Base-by-base conservation (phyloP, 2,797 vertebrate genomes). In the Aplochiton taeniatus region DNA sequence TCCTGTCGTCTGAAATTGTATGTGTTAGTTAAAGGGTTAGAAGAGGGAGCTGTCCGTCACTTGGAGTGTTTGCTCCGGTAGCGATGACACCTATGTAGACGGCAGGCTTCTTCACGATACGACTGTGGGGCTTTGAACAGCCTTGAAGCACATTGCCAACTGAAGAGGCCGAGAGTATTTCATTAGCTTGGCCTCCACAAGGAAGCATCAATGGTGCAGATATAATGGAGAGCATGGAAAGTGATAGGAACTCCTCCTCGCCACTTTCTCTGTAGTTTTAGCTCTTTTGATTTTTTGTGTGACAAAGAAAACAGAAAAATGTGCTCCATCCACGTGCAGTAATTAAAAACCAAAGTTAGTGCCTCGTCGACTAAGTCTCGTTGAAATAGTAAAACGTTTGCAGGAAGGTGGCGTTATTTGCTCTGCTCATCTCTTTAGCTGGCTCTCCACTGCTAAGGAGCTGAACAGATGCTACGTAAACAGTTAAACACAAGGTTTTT, bases 291-390 rank as follows among this genome's bases (percentile, higher is more conserved):
- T 73, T 80, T 84, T 83, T 69, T 31, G 65, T 7, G 80, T 61
- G 10, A 54, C 58, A 70, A 68, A 73, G 69, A 76, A 59, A 74
- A 75, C 73, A 72, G 78, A 80, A 68, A 74, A 73, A 76, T 75
- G 62, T 41, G 60, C 68, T 76, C 68, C 63, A 83, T 70, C 75
- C 71, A 51, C 10, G 17, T 64, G 61, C 69, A 74, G 67, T 81
- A 84, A 86, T 85, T 88, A 83, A 86, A 86, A 85, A 72, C 66
- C 66, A 76, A 75, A 83, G 75, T 14, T 80, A 75, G 73, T 67
- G 53, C 72, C 69, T 48, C 59, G 65, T 69, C 73, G 67, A 65
- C 65, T 79, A 83, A 48, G 58, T 58, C 4, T 69, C 63, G 50
- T 52, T 77, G 74, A 78, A 85, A 80, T 58, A 72, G 76, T 69